These are phyloP conservation scores for Callithrix jacchus DNA, from an alignment of 2,113 vertebrate species.

Conservation along the genomic window DNA sequence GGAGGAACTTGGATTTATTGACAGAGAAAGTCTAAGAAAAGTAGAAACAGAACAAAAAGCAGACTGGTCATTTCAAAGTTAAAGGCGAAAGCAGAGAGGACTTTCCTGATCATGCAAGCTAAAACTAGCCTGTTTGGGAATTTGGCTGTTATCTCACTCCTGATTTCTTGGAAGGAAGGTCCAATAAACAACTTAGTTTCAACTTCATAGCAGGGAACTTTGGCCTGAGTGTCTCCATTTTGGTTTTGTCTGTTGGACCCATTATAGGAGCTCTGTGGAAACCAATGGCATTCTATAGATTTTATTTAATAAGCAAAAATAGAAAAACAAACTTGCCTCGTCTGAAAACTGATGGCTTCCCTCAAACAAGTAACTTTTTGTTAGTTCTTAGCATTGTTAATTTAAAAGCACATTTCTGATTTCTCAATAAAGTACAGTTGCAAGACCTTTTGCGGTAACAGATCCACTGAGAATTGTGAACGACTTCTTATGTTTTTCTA, in stretches of 20 bases:
- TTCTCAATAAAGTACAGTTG: background rate
- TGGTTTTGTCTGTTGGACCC: background rate
- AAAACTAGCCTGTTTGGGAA: background rate
- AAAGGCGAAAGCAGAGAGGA: background rate
- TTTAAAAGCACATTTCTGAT: slow-evolving; percentile 19
- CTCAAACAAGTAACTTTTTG: slow-evolving; percentile 7
- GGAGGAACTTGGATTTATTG: background rate
- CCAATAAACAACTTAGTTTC: background rate
- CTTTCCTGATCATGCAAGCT: background rate
- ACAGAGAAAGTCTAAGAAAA: background rate
- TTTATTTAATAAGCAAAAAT: background rate
- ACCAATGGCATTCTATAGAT: background rate
- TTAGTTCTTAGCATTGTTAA: background rate
- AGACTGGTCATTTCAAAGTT: background rate
- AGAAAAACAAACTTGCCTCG: background rate
- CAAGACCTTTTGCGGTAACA: background rate
- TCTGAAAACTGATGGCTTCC: background rate
- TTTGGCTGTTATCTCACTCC: background rate
- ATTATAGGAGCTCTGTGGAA: background rate
- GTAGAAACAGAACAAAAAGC: background rate
- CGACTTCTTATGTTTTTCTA: background rate
- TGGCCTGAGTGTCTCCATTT: background rate
- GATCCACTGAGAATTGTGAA: background rate
- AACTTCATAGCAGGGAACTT: background rate
- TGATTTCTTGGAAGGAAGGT: background rate